Evolutionary conservation across 2,888 invertebrate genomes (phyloP).

Genomic region (Caenorhabditis wallacei): DNA sequence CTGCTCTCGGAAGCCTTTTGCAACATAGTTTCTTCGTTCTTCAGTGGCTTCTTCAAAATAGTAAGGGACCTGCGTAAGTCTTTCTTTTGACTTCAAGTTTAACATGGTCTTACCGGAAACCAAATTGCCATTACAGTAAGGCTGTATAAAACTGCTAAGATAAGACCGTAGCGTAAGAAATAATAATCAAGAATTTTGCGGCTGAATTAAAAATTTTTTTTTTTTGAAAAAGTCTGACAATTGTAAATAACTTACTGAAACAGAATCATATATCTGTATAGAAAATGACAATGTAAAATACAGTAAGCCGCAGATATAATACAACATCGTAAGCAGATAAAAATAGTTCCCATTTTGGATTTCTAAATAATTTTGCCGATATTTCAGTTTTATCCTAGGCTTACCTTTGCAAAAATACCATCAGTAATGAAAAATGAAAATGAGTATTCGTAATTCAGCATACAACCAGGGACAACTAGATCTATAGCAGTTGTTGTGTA

Average conservation of each 20-base stretch:
- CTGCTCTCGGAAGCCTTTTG: background rate
- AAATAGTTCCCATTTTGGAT: background rate
- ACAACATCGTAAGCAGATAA: constrained; percentile 11
- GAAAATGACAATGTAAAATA: constrained; percentile 28
- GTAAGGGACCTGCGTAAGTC: background rate
- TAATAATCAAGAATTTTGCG: background rate
- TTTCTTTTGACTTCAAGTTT: background rate
- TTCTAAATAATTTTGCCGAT: background rate
- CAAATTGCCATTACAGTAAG: constrained; percentile 9
- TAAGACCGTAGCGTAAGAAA: constrained; percentile 24
- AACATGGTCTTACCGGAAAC: constrained; percentile 14
- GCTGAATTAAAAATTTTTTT: no score
- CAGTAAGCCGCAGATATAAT: constrained; percentile 22
- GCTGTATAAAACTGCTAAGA: constrained; percentile 13
- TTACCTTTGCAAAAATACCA: constrained; percentile 35
- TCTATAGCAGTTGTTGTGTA: constrained; percentile 25
- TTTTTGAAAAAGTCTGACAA: no score
- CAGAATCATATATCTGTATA: constrained; percentile 27
- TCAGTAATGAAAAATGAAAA: constrained; percentile 30
- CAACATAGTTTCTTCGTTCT: background rate
- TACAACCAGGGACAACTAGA: constrained; percentile 21
- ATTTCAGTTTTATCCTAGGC: background rate
- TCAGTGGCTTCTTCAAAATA: background rate
- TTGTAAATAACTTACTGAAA: background rate
- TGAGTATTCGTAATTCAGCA: constrained; percentile 9